Evolutionary conservation across 2,113 vertebrate species (phyloP), one percentile per base, ranked within the genome.

Genomic region (Psephotus haematonotus): DNA sequence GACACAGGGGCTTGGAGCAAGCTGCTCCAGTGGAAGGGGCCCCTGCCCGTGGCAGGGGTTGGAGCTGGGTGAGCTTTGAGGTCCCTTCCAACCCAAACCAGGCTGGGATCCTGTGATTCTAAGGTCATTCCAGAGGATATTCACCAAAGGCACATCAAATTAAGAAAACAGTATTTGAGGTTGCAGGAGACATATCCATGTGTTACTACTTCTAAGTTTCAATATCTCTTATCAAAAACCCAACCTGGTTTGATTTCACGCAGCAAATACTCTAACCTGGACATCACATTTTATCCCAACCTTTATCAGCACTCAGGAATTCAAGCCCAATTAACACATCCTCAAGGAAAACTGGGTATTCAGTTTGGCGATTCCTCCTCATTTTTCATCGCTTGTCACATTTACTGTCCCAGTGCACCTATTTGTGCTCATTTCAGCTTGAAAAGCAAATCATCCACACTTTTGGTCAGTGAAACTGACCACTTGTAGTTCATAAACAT

Each of bases 111-210:
- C 55, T 59, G 22, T 57, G 55, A 59, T 59, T n/a, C 55, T n/a
- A 59, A n/a, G 55, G 33, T 23, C 35, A 37, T 47, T n/a, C 64
- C 62, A 31, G n/a, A 41, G 37, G 49, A 16, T 9, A 17, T 39
- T 23, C 17, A 9, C 49, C 44, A 37, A 33, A 71, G 39, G 14
- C 17, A 27, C 13, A 4, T 3, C 17, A 33, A 2, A 24, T 29
- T 7, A 7, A 33, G 52, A 29, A 35, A 29, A 10, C 0, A 50
- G n/a, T 1, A 11, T 1, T 24, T 4, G 35, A 57, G 33, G 2
- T 9, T 33, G 2, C 0, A 49, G 37, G 43, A 88, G 43, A 24
- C 20, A 44, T 14, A 52, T 39, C 31, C 41, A 22, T 0, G 10
- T 17, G 4, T 4, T 33, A 1, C 1, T 39, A 41, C 7, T 29